Base-by-base conservation (phyloP, 2,797 vertebrate species). In the Anolis apletophallus region DNA sequence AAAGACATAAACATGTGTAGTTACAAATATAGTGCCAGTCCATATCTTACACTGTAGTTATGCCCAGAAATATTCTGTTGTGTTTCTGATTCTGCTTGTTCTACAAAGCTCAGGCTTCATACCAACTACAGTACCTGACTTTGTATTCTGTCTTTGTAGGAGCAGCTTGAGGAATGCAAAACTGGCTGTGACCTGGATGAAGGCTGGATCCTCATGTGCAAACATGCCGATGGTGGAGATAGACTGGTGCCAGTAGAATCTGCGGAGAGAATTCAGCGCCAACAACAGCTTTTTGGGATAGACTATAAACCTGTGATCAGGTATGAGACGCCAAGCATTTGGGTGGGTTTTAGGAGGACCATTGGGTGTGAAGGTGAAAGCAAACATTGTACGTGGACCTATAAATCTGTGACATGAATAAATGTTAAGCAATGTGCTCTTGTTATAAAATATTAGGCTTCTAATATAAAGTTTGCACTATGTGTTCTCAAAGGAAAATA, bases 191-290 rank as follows among this genome's bases (percentile, higher is more conserved):
- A 98, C 10, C 88, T 98, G 85, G 97, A 98, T 14, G 98, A 99
- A 92, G 98, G 98, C 75, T 99, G 99, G 99, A 97, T 99, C 87
- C 95, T 99, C 86, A 98, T 98, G 81, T 99, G 98, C 93, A 98
- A 99, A 87, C 97, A 98, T 84, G 97, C 98, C 0, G 98, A 99
- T 81, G 98, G 98, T 61, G 98, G 98, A 1, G 98, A 98, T 95
- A 96, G 98, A 72, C 97, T 99, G 71, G 98, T 99, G 75, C 98
- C 98, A 0, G 98, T 99, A 32, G 98, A 99, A 94, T 98, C 98
- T 0, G 95, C 97, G 0, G 98, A 99, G 91, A 97, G 97, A 7
- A 94, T 98, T 88, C 96, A 96, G 94, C 96, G 98, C 80, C 98
- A 98, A 87, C 98, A 99, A 93, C 98, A 98, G 95, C 97, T 99